Evolutionary conservation across 2,797 vertebrate genomes (phyloP).

Genomic region (Trachops cirrhosus): DNA sequence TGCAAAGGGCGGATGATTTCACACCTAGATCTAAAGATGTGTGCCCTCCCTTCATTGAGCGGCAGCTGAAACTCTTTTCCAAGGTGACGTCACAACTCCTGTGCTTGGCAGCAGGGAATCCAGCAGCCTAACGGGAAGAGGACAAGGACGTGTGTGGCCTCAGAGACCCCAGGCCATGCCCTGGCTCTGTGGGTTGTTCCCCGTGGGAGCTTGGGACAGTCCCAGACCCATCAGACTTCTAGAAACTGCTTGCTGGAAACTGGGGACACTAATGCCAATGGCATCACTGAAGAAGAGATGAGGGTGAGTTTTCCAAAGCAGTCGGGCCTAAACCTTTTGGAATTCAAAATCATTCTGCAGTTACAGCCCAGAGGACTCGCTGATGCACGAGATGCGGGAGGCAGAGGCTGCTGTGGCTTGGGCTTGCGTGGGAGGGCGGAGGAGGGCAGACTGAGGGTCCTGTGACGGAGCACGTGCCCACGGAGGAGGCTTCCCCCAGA

Average conservation of each 20-base stretch:
- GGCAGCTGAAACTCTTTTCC: too few relatives aligned
- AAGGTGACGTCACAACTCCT: accelerated
- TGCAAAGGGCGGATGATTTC: too few relatives aligned
- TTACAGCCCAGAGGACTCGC: too few relatives aligned
- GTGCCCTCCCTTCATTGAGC: too few relatives aligned
- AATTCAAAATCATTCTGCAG: background rate
- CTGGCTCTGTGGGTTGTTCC: background rate
- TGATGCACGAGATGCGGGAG: background rate
- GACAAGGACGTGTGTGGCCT: accelerated
- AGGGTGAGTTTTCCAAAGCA: background rate
- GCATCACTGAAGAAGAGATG: background rate
- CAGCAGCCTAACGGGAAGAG: background rate
- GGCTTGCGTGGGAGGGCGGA: background rate
- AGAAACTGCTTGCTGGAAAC: background rate
- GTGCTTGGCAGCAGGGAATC: background rate
- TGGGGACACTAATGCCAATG: background rate
- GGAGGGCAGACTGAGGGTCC: background rate
- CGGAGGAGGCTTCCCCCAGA: too few relatives aligned
- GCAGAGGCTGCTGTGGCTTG: background rate
- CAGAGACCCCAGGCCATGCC: background rate
- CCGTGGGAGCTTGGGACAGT: background rate
- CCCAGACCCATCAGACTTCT: background rate
- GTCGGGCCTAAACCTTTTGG: background rate
- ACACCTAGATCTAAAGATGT: too few relatives aligned
- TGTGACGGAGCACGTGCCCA: background rate